Conservation (phyloP, 2,888 invertebrate genomes). For the Craniophora ligustri region DNA sequence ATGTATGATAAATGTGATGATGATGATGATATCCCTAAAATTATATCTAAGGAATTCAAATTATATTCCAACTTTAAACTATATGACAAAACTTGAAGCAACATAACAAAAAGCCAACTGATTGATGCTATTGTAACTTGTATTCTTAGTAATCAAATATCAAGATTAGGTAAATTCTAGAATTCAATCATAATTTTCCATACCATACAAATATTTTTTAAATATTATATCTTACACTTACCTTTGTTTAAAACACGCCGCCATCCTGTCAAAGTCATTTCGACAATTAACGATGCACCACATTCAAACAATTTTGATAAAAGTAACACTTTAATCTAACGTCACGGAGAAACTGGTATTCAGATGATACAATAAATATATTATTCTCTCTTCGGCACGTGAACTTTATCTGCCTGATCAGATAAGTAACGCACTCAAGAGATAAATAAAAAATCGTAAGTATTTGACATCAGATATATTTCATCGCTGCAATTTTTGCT, state of each 20-base stretch:
- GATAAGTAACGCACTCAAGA: constrained; percentile 43
- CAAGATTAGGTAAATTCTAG: too few relatives aligned
- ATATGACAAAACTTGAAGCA: too few relatives aligned
- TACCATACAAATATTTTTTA: background rate
- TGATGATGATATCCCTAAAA: too few relatives aligned
- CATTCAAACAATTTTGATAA: background rate
- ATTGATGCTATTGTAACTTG: too few relatives aligned
- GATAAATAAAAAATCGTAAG: constrained; percentile 48
- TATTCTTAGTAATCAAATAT: too few relatives aligned
- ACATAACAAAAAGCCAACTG: too few relatives aligned
- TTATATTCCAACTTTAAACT: too few relatives aligned
- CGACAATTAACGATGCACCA: constrained; percentile 4
- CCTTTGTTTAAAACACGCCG: constrained; percentile 75
- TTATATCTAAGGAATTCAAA: too few relatives aligned
- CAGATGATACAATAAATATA: constrained; percentile 35
- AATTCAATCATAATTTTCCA: background rate
- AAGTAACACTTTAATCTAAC: background rate
- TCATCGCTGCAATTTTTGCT: too few relatives aligned
- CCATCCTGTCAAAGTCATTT: constrained; percentile 80
- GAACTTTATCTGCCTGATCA: constrained; percentile 34
- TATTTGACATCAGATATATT: constrained; percentile 8
- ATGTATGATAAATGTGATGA: too few relatives aligned
- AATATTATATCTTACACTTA: constrained; percentile 43
- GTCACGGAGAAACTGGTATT: constrained; percentile 10
- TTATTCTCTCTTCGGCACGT: constrained; percentile 10